Percentiles rank a stretch among this genome's conserved stretches.
Evolutionary conservation across 1,140 invertebrate species (phyloP).

Genomic region (Eupristina koningsbergeri): DNA sequence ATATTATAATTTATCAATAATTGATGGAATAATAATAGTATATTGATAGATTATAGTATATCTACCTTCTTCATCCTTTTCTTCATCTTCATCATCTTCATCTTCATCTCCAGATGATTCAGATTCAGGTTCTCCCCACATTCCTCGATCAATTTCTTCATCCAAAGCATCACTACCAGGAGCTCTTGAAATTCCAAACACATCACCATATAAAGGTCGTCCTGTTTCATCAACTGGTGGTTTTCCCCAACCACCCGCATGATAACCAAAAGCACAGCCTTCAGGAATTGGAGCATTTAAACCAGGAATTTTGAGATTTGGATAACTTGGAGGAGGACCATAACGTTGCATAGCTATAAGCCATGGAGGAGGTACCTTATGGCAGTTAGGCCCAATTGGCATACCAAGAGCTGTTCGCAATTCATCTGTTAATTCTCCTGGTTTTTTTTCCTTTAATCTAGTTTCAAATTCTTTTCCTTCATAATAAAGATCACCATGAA

Average conservation of each 20-base stretch:
- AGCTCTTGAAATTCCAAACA: conserved; percentile 84
- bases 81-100: conserved; percentile 85
- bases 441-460: conserved; percentile 97
- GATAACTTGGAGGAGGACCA: conserved; percentile 99
- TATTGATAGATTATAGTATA: conserved; percentile 51
- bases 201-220: conserved; percentile 98
- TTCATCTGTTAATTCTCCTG: conserved; percentile 96
- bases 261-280: conserved; percentile 98
- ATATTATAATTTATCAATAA: background rate
- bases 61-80: conserved; percentile 80
- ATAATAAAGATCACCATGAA: conserved; percentile 99
- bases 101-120: conserved; percentile 94
- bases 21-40: background rate
- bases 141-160: conserved; percentile 90
- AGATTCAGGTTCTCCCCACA: conserved; percentile 98
- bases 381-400: conserved; percentile 93
- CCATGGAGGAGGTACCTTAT: conserved; percentile 97
- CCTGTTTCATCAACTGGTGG: conserved; percentile 99
- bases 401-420: conserved; percentile 96
- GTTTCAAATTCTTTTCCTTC: conserved; percentile 99
- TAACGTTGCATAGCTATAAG: conserved; percentile 99
- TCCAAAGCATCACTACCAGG: conserved; percentile 80
- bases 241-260: conserved; percentile 99
- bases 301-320: conserved; percentile 96
- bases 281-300: conserved; percentile 96